These are phyloP conservation scores for Semnornis frantzii DNA, from an alignment of 2,113 vertebrate genomes.

Conservation along the genomic window DNA sequence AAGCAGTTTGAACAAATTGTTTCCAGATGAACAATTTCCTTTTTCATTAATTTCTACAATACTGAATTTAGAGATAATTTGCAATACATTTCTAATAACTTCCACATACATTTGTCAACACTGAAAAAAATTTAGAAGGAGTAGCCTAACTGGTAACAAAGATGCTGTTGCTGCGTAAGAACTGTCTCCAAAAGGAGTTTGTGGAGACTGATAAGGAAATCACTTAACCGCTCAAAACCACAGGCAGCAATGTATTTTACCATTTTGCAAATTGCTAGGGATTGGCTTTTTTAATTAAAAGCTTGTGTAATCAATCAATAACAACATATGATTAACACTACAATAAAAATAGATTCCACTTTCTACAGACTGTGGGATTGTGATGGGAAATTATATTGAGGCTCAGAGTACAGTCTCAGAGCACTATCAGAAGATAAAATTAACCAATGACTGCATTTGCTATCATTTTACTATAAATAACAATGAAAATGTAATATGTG, in stretches of 20 bases:
- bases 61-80: not conserved
- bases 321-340: not conserved
- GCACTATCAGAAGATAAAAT: not conserved
- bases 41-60: not conserved
- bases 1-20: not conserved
- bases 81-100: not conserved
- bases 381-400: not conserved
- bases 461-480: not conserved
- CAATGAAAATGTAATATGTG: not conserved
- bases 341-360: not conserved
- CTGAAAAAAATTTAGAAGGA: not conserved
- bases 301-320: not conserved
- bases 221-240: not conserved
- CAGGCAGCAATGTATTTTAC: not conserved
- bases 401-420: not conserved
- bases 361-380: not conserved
- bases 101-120: not conserved
- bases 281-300: not conserved
- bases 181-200: not conserved
- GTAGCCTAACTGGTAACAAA: not conserved
- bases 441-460: not conserved
- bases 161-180: not conserved
- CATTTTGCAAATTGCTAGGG: not conserved
- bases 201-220: not conserved
- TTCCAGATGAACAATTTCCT: not conserved